Evolutionary conservation across 1,140 invertebrate species (phyloP).

Genomic region (Zaprionus davidi): DNA sequence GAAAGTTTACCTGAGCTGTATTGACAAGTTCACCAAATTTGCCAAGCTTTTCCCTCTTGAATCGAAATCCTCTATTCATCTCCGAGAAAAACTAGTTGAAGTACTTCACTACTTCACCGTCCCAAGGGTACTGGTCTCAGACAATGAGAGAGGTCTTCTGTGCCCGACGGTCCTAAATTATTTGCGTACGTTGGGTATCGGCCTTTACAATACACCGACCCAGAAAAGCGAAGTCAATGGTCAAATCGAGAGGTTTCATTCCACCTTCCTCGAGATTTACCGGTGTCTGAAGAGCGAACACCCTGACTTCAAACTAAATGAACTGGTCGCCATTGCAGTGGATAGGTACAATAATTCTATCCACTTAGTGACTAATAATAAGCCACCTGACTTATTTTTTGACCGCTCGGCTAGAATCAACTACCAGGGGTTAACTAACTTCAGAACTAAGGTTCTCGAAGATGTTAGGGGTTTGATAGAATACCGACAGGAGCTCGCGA

Average conservation of each 20-base stretch:
- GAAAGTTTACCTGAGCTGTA: background rate
- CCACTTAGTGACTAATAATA: conserved; percentile 9
- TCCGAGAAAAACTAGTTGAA: conserved; percentile 5
- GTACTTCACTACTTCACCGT: conserved; percentile 17
- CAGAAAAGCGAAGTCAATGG: conserved; percentile 16
- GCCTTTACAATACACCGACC: conserved; percentile 9
- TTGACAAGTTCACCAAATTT: conserved; percentile 10
- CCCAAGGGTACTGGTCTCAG: conserved; percentile 6
- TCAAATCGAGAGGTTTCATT: conserved; percentile 25
- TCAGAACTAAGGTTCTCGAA: background rate
- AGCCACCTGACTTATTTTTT: background rate
- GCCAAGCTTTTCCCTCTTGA: conserved; percentile 10
- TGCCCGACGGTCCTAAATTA: conserved; percentile 25
- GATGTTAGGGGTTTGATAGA: conserved; percentile 5
- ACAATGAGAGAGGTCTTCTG: conserved; percentile 9
- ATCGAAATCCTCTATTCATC: conserved; percentile 7
- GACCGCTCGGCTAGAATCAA: background rate
- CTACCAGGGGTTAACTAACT: background rate
- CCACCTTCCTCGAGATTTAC: conserved; percentile 17
- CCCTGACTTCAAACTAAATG: background rate
- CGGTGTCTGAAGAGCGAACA: conserved; percentile 9
- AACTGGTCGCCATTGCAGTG: conserved; percentile 6
- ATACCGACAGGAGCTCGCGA: background rate
- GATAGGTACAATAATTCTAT: conserved; percentile 16
- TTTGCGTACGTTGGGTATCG: background rate